These are phyloP conservation scores for Oscheius sp. DNA, from an alignment of 2,888 invertebrate genomes.

Conservation along the genomic window DNA sequence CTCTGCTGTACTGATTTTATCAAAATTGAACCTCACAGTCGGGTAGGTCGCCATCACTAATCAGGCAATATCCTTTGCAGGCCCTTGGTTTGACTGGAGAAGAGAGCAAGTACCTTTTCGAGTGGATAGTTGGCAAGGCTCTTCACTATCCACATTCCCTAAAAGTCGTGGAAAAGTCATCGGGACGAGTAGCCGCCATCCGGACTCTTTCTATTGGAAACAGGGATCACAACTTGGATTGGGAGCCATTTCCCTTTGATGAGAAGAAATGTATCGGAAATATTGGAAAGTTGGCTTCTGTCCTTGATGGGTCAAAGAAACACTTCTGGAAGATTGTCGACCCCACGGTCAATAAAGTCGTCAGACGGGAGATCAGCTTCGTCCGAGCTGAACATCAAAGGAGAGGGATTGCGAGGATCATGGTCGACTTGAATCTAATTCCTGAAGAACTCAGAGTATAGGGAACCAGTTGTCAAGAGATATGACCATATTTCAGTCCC, in stretches of 20 bases:
- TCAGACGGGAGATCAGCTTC: conserved; percentile 34
- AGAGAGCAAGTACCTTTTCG: conserved; percentile 14
- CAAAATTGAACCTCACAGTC: conserved; percentile 19
- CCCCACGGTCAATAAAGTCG: conserved; percentile 13
- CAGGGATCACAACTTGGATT: conserved; percentile 13
- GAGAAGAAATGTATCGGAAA: not conserved
- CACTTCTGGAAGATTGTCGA: conserved; percentile 30
- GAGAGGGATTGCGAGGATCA: conserved; percentile 24
- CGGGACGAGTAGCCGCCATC: conserved; percentile 6
- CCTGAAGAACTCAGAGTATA: conserved; percentile 22
- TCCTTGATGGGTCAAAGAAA: conserved; percentile 23
- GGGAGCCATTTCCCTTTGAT: conserved; percentile 12
- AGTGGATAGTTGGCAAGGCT: conserved; percentile 26
- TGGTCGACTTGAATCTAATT: conserved; percentile 18
- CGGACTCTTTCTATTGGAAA: conserved; percentile 30
- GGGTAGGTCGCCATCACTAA: not conserved
- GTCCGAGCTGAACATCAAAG: conserved; percentile 25
- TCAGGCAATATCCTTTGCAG: not conserved
- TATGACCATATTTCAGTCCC: not conserved
- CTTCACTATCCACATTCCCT: conserved; percentile 31
- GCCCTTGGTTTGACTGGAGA: conserved; percentile 16
- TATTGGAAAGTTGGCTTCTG: conserved; percentile 9
- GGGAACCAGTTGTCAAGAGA: not conserved
- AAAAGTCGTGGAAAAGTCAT: conserved; percentile 18
- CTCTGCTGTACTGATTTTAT: conserved; percentile 29